A percentile compares a stretch with the other conserved stretches of the same genome.
These are phyloP conservation scores for Falco rusticolus DNA, from an alignment of 2,797 vertebrate species.

Conservation along the genomic window DNA sequence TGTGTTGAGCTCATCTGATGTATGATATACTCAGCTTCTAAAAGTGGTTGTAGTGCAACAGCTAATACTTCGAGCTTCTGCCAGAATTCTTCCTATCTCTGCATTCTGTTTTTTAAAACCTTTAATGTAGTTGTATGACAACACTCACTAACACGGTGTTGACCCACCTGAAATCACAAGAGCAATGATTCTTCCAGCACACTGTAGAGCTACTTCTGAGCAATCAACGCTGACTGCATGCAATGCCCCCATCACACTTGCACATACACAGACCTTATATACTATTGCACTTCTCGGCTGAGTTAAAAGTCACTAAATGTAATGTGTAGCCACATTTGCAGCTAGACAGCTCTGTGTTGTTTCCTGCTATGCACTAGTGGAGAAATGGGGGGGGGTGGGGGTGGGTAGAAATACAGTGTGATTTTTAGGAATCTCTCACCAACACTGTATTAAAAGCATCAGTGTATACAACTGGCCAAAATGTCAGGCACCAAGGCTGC, in stretches of 20 bases:
- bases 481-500: neutral
- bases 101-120: neutral
- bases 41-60: neutral
- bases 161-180: neutral
- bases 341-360: neutral
- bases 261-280: fast-evolving
- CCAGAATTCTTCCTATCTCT: neutral
- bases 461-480: neutral
- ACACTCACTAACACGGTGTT: neutral
- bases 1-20: slow-evolving; percentile 29
- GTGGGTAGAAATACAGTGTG: neutral
- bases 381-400: neutral
- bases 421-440: neutral
- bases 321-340: neutral
- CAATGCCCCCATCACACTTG: neutral
- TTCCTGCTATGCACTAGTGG: neutral
- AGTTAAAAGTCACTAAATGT: neutral
- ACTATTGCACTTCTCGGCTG: neutral
- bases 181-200: neutral
- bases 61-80: neutral
- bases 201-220: neutral
- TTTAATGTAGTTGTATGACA: neutral
- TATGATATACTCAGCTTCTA: neutral
- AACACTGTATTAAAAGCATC: neutral
- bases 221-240: neutral